Percentiles rank a stretch among this genome's conserved stretches.
phyloP scores from a whole-genome alignment of 1,140 invertebrate species.

The Tetranychus urticae region DNA sequence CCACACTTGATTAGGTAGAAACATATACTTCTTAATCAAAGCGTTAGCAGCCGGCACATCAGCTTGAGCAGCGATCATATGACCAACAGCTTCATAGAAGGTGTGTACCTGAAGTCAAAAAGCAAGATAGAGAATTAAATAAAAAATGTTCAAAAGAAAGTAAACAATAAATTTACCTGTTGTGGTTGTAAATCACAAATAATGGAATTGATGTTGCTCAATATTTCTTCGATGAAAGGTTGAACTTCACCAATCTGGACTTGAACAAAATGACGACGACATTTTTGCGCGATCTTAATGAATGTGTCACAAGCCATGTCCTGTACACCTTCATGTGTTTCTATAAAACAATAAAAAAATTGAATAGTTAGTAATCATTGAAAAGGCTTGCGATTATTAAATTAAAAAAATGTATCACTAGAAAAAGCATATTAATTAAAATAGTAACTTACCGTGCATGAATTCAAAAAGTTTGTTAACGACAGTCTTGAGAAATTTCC shows the following conservation, averaged over 20 bases:
- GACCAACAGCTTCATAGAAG: constrained; percentile 97
- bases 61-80: constrained; percentile 89
- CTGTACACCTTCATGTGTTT: constrained; percentile 91
- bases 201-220: constrained; percentile 81
- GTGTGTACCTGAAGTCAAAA: constrained; percentile 60
- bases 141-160: not conserved
- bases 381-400: constrained; percentile 1
- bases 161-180: constrained; percentile 32
- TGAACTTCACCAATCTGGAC: constrained; percentile 83
- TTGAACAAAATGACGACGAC: constrained; percentile 80
- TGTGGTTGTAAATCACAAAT: constrained; percentile 96
- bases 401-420: not conserved
- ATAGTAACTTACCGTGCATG: constrained; percentile 57
- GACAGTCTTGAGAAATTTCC: constrained; percentile 99
- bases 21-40: constrained; percentile 92
- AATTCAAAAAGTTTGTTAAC: constrained; percentile 99
- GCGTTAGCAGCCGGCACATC: constrained; percentile 69
- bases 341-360: constrained; percentile 21
- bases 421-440: not conserved
- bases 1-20: constrained; percentile 94
- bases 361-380: constrained; percentile 8
- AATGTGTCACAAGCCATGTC: constrained; percentile 99
- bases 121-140: not conserved
- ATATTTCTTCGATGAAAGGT: constrained; percentile 97
- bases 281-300: constrained; percentile 99